Evolutionary conservation across 2,113 vertebrate species (phyloP), one percentile per base, ranked within the genome.

Genomic region (Conger conger): DNA sequence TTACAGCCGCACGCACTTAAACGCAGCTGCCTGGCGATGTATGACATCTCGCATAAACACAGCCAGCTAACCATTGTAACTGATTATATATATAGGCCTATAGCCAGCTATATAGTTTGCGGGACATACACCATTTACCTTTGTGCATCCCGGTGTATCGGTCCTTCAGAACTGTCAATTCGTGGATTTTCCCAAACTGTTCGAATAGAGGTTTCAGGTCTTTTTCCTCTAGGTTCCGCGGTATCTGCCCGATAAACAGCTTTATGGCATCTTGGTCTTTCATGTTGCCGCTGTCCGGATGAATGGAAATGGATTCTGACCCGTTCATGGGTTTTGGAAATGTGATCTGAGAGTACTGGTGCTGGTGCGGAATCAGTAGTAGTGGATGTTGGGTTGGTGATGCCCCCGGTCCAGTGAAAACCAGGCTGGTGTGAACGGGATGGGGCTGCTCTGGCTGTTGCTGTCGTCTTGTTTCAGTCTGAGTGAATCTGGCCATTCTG

Each of bases 81-180:
- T 54, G 50, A 50, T 83, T 45, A 78, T 45, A 78, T 45, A 78
- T 78, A 73, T 83, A 83, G 73, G 45, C 45, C 40, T 50, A n/a
- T n/a, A 54, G 38, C 30, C n/a, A 81, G 33, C 80, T 83, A 76
- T 78, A 77, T 68, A 38, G 80, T 82, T 82, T 40, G 73, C 27
- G 73, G 80, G 79, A 18, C 68, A 33, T 33, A 38, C 63, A 82
- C 85, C 20, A 63, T 40, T 81, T 88, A 99, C 98, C 98, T 99
- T 99, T 99, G 96, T 99, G 98, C 98, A 99, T 99, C 93, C 98
- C 98, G 50, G 98, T 99, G 95, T 99, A 99, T 94, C 99, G 97
- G 96, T 99, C 98, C 96, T 99, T 99, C 93, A 99, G 97, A 94
- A 99, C 98, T 88, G 98, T 99, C 89, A 99, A 95, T 94, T 99